Evolutionary conservation across 1,140 invertebrate genomes (phyloP).

Genomic region (Ostrea denselamellosa): DNA sequence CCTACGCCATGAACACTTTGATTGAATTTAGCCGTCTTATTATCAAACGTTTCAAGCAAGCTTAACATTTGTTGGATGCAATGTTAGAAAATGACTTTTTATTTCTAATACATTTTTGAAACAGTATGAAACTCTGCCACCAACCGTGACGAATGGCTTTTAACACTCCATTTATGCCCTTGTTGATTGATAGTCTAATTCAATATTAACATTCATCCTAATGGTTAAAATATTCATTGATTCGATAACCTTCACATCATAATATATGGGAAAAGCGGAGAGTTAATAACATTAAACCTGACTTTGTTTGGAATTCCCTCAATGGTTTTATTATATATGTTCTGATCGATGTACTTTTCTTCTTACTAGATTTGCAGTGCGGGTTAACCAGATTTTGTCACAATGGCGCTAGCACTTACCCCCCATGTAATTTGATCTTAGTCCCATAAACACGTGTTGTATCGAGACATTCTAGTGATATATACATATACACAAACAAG

Average conservation of each 20-base stretch:
- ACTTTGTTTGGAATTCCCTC: neutral
- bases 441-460: too few species aligned
- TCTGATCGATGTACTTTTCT: neutral
- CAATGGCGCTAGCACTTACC: neutral
- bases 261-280: neutral
- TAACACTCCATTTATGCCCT: neutral
- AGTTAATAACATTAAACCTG: neutral
- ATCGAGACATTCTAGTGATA: too few species aligned
- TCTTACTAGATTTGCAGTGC: neutral
- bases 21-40: neutral
- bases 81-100: neutral
- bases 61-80: neutral
- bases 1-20: neutral
- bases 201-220: slow-evolving; percentile 7
- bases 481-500: too few species aligned
- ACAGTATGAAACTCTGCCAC: neutral
- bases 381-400: neutral
- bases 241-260: slow-evolving; percentile 17
- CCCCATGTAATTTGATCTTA: neutral
- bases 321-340: neutral
- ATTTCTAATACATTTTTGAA: neutral
- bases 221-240: slow-evolving; percentile 31
- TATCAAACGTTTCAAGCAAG: neutral
- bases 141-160: neutral
- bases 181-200: slow-evolving; percentile 27